These are phyloP conservation scores for Plodia interpunctella DNA, from an alignment of 1,140 invertebrate genomes.

Conservation along the genomic window DNA sequence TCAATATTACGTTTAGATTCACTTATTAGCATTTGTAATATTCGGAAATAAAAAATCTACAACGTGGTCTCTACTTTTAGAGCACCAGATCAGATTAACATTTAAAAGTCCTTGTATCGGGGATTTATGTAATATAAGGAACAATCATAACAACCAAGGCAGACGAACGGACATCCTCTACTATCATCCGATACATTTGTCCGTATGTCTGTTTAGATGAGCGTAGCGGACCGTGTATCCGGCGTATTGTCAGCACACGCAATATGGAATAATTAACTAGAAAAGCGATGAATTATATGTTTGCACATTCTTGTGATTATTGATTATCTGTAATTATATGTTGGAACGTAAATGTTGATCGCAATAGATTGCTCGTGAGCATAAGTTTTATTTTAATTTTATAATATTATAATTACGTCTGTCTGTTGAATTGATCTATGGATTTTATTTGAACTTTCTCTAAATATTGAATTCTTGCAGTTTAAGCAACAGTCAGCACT, in stretches of 20 bases:
- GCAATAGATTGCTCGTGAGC: no score
- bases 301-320: neutral
- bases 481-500: no score
- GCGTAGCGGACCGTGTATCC: slow-evolving; percentile 39
- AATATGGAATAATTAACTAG: neutral
- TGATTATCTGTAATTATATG: neutral
- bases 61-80: neutral
- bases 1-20: no score
- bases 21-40: no score
- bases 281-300: slow-evolving; percentile 7
- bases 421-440: no score
- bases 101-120: neutral
- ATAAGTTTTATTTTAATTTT: no score
- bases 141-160: slow-evolving; percentile 2
- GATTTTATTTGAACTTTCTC: no score
- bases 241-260: slow-evolving; percentile 15
- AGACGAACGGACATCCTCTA: slow-evolving; percentile 10
- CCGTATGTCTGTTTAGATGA: slow-evolving; percentile 16
- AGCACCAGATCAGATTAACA: slow-evolving; percentile 1
- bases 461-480: no score
- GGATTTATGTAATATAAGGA: slow-evolving; percentile 6
- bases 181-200: slow-evolving; percentile 7
- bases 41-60: no score
- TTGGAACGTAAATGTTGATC: no score
- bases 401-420: no score